Conservation (phyloP, 2,888 invertebrate species). For the Zaprionus lineosus region DNA sequence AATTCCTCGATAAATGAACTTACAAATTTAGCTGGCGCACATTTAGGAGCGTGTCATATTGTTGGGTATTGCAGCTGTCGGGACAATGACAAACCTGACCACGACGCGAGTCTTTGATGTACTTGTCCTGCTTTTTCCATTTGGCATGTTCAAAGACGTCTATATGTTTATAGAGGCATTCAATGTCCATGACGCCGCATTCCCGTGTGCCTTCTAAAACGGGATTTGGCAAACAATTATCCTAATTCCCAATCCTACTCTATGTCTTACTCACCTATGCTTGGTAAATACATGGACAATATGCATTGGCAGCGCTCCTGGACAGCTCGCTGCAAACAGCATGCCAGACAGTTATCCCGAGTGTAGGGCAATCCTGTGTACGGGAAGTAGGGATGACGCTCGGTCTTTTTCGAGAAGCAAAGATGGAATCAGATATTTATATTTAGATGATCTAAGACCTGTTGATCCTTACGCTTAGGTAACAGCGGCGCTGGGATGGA, state of each 20-base stretch:
- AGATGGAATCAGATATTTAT: background rate
- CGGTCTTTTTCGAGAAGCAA: constrained; percentile 61
- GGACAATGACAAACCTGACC: constrained; percentile 75
- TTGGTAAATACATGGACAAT: constrained; percentile 65
- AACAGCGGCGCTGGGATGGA: constrained; percentile 62
- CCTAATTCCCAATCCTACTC: no score
- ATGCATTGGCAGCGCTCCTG: constrained; percentile 75
- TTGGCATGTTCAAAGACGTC: constrained; percentile 68
- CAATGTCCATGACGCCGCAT: constrained; percentile 67
- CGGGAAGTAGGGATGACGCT: constrained; percentile 43
- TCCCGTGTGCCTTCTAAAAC: constrained; percentile 46
- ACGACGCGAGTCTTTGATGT: constrained; percentile 60
- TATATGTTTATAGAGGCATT: constrained; percentile 65
- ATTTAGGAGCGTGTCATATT: constrained; percentile 58
- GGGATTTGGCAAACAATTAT: no score
- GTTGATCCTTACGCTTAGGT: constrained; percentile 76
- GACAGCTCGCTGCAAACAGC: constrained; percentile 72
- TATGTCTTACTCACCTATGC: constrained; percentile 49
- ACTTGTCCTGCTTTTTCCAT: constrained; percentile 48
- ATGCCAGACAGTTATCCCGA: constrained; percentile 69
- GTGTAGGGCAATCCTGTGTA: constrained; percentile 58
- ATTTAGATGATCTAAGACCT: constrained; percentile 5
- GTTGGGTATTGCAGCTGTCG: constrained; percentile 66
- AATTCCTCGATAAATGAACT: constrained; percentile 1
- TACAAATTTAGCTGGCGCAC: constrained; percentile 48